phyloP scores from a whole-genome alignment of 1,140 invertebrate species.

The Zelostemma sp. region DNA sequence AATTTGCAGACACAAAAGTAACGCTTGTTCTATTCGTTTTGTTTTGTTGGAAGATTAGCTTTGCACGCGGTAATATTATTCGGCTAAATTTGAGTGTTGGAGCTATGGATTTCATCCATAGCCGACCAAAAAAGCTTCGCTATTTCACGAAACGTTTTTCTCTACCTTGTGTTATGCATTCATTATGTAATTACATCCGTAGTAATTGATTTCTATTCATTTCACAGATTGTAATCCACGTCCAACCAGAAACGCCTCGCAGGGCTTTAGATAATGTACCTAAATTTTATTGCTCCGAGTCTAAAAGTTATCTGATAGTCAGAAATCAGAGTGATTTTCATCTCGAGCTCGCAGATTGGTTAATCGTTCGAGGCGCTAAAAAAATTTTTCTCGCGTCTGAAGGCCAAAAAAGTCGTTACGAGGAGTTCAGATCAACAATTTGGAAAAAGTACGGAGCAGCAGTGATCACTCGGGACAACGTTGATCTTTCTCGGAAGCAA shows the following conservation, averaged over 20 bases:
- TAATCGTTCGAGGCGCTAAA: slow-evolving; percentile 82
- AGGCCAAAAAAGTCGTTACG: slow-evolving; percentile 76
- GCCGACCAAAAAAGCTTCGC: too few relatives aligned
- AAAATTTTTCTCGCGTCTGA: slow-evolving; percentile 82
- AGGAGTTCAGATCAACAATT: slow-evolving; percentile 19
- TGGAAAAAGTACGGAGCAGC: slow-evolving; percentile 32
- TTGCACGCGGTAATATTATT: too few relatives aligned
- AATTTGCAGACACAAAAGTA: too few relatives aligned
- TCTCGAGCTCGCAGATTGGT: slow-evolving; percentile 90
- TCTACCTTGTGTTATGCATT: too few relatives aligned
- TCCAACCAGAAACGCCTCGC: slow-evolving; percentile 19
- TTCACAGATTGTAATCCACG: slow-evolving; percentile 39
- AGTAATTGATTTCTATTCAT: too few relatives aligned
- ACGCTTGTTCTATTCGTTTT: too few relatives aligned
- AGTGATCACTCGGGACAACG: slow-evolving; percentile 19
- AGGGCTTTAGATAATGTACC: slow-evolving; percentile 6
- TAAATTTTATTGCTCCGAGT: slow-evolving; percentile 40
- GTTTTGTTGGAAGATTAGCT: too few relatives aligned
- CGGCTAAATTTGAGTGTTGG: too few relatives aligned
- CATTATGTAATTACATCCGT: too few relatives aligned
- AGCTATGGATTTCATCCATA: too few relatives aligned
- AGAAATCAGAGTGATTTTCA: slow-evolving; percentile 93
- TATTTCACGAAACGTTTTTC: too few relatives aligned
- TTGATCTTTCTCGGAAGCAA: slow-evolving; percentile 54
- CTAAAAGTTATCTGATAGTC: slow-evolving; percentile 70